Conservation (phyloP, 37 sponge, comb jelly and placozoan species). For the Cliona cf. orientalis region DNA sequence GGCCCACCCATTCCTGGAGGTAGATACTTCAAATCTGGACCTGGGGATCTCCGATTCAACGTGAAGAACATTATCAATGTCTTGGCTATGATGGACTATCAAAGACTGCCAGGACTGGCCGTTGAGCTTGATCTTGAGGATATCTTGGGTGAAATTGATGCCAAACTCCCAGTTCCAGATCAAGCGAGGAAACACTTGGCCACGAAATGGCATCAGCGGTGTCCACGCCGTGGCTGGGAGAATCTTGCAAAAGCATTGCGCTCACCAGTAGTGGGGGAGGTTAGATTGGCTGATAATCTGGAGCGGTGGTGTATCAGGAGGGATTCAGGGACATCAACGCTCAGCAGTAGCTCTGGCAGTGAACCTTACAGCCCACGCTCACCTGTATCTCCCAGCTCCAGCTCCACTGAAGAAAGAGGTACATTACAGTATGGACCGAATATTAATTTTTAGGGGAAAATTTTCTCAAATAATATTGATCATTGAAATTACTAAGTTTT, state of each 20-base stretch:
- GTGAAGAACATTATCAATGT: background rate
- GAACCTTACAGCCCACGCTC: too few relatives aligned
- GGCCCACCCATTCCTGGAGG: too few relatives aligned
- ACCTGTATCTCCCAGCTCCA: too few relatives aligned
- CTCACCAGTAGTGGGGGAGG: slow-evolving; percentile 1
- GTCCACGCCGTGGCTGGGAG: background rate
- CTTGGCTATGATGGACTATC: background rate
- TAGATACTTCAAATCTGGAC: too few relatives aligned
- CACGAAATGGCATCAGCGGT: background rate
- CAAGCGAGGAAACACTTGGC: too few relatives aligned
- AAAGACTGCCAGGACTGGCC: background rate
- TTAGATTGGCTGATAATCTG: background rate
- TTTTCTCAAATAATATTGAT: too few relatives aligned
- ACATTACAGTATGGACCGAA: too few relatives aligned
- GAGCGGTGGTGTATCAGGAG: background rate
- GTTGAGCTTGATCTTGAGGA: background rate
- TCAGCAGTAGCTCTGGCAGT: too few relatives aligned
- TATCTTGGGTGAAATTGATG: background rate
- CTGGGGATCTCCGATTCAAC: too few relatives aligned
- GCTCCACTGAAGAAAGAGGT: too few relatives aligned
- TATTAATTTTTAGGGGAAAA: too few relatives aligned
- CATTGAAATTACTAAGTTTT: too few relatives aligned
- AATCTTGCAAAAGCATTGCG: background rate
- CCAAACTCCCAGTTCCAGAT: background rate
- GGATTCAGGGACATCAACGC: background rate